Conservation (phyloP, 2,888 invertebrate species). For the Elegia similella region DNA sequence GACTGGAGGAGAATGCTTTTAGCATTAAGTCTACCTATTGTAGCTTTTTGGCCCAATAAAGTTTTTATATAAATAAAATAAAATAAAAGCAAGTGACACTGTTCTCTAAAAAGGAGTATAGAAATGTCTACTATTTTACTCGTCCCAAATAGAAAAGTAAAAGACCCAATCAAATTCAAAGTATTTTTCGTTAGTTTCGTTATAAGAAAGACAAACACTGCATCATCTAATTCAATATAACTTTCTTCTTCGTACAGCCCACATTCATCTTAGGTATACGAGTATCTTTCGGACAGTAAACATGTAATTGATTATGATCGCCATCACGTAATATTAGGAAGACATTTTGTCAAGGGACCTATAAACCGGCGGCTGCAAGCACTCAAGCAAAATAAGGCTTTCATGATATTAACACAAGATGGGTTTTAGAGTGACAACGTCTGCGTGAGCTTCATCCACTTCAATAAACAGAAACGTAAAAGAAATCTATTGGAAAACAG, state of each 20-base stretch:
- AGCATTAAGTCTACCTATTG: no score
- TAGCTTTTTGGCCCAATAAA: no score
- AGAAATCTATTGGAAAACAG: constrained; percentile 13
- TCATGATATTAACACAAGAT: background rate
- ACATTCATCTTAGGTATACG: background rate
- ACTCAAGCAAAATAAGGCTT: constrained; percentile 5
- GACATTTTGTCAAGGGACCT: constrained; percentile 2
- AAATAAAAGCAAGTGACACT: no score
- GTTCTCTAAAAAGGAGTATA: no score
- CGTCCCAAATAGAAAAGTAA: no score
- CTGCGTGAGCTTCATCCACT: constrained; percentile 3
- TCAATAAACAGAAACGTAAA: constrained; percentile 13
- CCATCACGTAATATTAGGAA: background rate
- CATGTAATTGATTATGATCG: background rate
- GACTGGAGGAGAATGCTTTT: no score
- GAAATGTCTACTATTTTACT: no score
- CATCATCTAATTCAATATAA: background rate
- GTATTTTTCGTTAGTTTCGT: no score
- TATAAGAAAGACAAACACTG: no score
- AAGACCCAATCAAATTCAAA: no score
- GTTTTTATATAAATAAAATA: no score
- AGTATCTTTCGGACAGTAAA: background rate
- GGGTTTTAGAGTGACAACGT: background rate
- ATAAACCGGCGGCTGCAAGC: background rate
- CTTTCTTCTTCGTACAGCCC: background rate